phyloP scores from a whole-genome alignment of 2,797 vertebrate species.

The Hippocampus kuda region DNA sequence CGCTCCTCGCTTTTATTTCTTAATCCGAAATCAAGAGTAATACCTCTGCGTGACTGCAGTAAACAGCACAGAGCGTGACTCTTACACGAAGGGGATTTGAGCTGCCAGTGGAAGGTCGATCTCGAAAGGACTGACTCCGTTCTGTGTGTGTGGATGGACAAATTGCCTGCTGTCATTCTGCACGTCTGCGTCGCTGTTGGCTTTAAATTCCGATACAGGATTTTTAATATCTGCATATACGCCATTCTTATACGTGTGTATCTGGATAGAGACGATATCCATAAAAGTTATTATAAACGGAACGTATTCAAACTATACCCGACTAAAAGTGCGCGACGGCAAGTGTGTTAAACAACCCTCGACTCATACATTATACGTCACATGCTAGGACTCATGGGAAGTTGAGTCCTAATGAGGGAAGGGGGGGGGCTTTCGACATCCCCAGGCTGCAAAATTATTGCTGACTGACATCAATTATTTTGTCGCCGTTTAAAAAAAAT shows the following conservation, averaged over 20 bases:
- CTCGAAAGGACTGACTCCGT: slow-evolving; percentile 1
- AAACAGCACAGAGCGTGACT: slow-evolving; percentile 12
- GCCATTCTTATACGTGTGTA: slow-evolving; percentile 34
- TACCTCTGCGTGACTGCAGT: slow-evolving; percentile 9
- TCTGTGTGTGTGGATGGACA: slow-evolving; percentile 15
- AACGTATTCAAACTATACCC: background rate
- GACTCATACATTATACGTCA: background rate
- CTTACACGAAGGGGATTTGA: background rate
- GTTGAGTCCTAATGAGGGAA: background rate
- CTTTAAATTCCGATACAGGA: slow-evolving; percentile 26
- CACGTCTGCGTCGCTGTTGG: slow-evolving; percentile 23
- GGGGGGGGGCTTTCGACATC: too few relatives aligned
- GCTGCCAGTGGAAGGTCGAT: slow-evolving; percentile 1
- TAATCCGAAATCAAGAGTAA: slow-evolving; percentile 29
- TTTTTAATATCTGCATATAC: slow-evolving; percentile 47
- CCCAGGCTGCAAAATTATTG: too few relatives aligned
- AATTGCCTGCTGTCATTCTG: slow-evolving; percentile 16
- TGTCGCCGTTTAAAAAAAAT: too few relatives aligned
- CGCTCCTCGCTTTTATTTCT: slow-evolving; percentile 47
- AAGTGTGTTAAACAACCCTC: background rate
- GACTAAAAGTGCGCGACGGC: background rate
- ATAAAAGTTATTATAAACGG: background rate
- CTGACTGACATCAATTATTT: too few relatives aligned
- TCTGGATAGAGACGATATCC: background rate
- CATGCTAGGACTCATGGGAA: background rate